Evolutionary conservation across 2,888 invertebrate genomes (phyloP), one percentile per base, ranked within the genome.

Genomic region (Serrognathus titanus): DNA sequence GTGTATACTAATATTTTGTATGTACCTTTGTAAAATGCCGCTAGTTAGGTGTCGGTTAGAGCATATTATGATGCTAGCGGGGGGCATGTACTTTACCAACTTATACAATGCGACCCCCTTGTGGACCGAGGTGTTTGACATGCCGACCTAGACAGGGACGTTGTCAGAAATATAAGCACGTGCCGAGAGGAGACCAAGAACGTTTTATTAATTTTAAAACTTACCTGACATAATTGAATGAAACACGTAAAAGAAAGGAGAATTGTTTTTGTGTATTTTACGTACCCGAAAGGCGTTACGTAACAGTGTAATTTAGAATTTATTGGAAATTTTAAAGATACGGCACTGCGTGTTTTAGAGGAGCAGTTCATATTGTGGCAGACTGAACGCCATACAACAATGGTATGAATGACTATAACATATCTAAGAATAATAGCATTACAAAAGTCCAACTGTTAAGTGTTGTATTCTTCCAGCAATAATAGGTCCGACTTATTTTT

Each of bases 41-140:
- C 70, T 72, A 69, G 71, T 74, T 72, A 73, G 71, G 73, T 74
- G 73, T 74, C 73, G 71, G 75, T 74, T 74, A 73, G 70, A 74
- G 70, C 73, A 70, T 74, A 75, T 75, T 75, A 75, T 71, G 71
- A 68, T 70, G 72, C 62, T 71, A 69, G 74, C 75, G 66, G 75
- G 75, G 73, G 75, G 74, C 69, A 71, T 74, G 74, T 74, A 73
- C 70, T 74, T 75, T 75, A 72, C 67, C 66, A 71, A 72, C 71
- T 71, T 68, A 66, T 69, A 75, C 75, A 75, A 75, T 74, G 67
- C 70, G 69, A 69, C 69, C 74, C 75, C 74, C 71, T 72, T 71
- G 67, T 71, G 66, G 69, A 66, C 63, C 63, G 63, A 67, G 63
- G 66, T 71, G 72, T 75, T 75, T 75, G 75, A 75, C 72, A 72